Conservation (phyloP, 2,797 vertebrate species). For the Oryzias dopingdopingensis region DNA sequence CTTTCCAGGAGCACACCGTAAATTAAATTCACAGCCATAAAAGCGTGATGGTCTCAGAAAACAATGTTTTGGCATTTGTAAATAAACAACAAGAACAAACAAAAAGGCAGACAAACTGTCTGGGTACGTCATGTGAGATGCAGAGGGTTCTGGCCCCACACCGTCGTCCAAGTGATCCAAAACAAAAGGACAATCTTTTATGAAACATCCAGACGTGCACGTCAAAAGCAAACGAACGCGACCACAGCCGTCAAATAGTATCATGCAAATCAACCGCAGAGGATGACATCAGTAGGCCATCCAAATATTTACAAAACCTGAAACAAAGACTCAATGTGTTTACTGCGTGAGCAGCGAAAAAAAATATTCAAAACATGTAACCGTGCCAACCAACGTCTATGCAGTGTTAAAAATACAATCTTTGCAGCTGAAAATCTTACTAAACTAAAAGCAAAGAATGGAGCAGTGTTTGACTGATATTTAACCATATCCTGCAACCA, state of each 20-base stretch:
- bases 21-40: constrained; percentile 5
- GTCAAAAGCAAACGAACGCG: constrained; percentile 26
- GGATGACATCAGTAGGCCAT: constrained; percentile 1
- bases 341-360: neutral
- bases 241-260: constrained; percentile 4
- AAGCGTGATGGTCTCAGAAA: neutral
- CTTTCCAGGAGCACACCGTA: neutral
- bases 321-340: constrained; percentile 11
- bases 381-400: too few relatives aligned
- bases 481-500: too few relatives aligned
- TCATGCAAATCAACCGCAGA: constrained; percentile 22
- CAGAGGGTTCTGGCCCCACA: constrained; percentile 4
- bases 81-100: too few relatives aligned
- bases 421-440: too few relatives aligned
- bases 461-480: too few relatives aligned
- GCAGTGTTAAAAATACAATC: too few relatives aligned
- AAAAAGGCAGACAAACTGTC: neutral
- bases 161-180: constrained; percentile 9
- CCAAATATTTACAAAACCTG: constrained; percentile 29
- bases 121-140: neutral
- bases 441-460: too few relatives aligned
- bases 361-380: neutral
- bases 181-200: constrained; percentile 36
- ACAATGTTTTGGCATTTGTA: too few relatives aligned
- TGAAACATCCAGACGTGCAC: constrained; percentile 8